Evolutionary conservation across 1,140 invertebrate species (phyloP).

Genomic region (Penaeus indicus): DNA sequence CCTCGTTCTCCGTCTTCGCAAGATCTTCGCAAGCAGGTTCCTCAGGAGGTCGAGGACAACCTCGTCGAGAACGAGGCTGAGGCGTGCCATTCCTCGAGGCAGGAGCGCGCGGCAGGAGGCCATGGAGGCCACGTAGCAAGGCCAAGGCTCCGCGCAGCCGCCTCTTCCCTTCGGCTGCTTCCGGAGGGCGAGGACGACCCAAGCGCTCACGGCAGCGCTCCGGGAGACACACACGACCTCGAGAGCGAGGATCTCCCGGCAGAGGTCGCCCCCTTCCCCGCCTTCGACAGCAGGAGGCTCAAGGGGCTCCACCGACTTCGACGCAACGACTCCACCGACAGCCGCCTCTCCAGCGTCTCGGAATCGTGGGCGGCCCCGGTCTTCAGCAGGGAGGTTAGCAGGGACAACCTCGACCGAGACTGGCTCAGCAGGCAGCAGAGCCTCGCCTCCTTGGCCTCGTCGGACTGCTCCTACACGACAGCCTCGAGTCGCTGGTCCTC

Average conservation of each 20-base stretch:
- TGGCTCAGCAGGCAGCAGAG: constrained; percentile 31
- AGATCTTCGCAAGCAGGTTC: neutral
- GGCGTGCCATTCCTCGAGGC: constrained; percentile 7
- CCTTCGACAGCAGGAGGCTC: neutral
- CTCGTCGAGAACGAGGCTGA: neutral
- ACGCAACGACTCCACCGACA: constrained; percentile 21
- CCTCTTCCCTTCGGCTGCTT: neutral
- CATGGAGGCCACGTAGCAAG: constrained; percentile 41
- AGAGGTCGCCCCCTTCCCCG: neutral
- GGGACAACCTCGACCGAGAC: constrained; percentile 1
- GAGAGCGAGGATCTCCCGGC: neutral
- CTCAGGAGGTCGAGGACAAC: neutral
- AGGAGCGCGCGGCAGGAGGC: constrained; percentile 3
- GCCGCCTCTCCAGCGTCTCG: constrained; percentile 5
- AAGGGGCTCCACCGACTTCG: neutral
- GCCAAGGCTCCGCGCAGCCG: constrained; percentile 1
- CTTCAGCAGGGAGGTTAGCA: constrained; percentile 10
- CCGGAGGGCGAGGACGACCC: neutral
- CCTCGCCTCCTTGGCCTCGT: constrained; percentile 9
- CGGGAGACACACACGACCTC: neutral
- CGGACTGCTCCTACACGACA: constrained; percentile 20
- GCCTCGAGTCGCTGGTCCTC: constrained; percentile 26
- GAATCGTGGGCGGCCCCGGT: neutral
- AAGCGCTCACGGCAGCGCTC: neutral
- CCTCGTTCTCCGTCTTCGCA: no score